Percentiles rank a stretch among this genome's conserved stretches.
phyloP scores from a whole-genome alignment of 2,888 invertebrate genomes.

The Plebejus melissa region DNA sequence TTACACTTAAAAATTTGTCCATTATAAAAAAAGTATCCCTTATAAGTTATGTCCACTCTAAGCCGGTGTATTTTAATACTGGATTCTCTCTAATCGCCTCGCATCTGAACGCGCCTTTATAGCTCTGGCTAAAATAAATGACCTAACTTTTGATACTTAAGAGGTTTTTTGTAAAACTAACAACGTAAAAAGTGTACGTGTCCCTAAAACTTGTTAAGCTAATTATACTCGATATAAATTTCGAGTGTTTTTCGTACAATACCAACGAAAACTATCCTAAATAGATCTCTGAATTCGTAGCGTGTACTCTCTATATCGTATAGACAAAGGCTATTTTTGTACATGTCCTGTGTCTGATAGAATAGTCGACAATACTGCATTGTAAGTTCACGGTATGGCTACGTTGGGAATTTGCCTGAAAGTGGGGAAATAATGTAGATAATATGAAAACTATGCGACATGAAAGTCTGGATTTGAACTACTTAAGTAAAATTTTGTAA shows the following conservation, averaged over 20 bases:
- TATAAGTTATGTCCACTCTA: background rate
- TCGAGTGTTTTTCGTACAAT: conserved; percentile 21
- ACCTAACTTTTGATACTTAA: background rate
- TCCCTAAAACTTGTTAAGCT: conserved; percentile 13
- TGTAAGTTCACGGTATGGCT: conserved; percentile 7
- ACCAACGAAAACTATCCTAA: background rate
- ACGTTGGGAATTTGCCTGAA: background rate
- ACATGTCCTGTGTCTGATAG: background rate
- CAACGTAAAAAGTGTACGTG: conserved; percentile 3
- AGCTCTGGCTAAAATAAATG: background rate
- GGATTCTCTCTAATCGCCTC: background rate
- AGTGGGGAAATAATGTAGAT: background rate
- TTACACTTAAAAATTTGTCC: background rate
- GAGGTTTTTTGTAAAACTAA: conserved; percentile 17
- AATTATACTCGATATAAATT: conserved; percentile 4
- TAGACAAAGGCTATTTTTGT: conserved; percentile 5
- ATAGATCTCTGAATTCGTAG: background rate
- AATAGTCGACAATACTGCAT: conserved; percentile 15
- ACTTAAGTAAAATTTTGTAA: too few species aligned
- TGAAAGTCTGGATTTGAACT: too few species aligned
- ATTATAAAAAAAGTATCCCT: background rate
- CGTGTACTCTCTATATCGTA: background rate
- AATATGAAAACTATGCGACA: too few species aligned
- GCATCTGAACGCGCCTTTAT: background rate
- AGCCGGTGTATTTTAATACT: background rate